phyloP scores from a whole-genome alignment of 2,888 invertebrate genomes.

The Orgyia antiqua region DNA sequence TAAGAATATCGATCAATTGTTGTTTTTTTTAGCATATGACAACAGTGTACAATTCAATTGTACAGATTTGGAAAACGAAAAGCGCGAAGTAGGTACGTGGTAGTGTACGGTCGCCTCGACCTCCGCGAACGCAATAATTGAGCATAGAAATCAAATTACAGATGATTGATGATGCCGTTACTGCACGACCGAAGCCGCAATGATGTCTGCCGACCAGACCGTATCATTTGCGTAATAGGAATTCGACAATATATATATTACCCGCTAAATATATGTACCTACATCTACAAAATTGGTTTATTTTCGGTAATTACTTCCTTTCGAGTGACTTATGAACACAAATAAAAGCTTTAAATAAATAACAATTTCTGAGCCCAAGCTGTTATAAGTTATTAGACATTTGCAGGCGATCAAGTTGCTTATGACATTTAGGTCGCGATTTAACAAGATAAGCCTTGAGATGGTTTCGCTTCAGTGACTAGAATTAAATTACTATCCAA shows the following conservation, averaged over 20 bases:
- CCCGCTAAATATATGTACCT: constrained; percentile 5
- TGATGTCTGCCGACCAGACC: constrained; percentile 60
- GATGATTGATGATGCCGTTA: constrained; percentile 78
- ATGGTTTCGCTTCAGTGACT: no score
- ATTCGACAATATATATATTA: constrained; percentile 48
- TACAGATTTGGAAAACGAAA: constrained; percentile 37
- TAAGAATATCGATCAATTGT: no score
- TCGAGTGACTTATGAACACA: neutral
- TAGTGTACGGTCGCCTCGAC: constrained; percentile 59
- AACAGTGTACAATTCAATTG: constrained; percentile 26
- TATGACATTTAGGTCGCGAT: no score
- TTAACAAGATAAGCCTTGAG: no score
- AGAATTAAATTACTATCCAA: no score
- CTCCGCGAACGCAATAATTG: constrained; percentile 76
- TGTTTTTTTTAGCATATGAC: no score
- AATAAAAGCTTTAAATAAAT: neutral
- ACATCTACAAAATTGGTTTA: no score
- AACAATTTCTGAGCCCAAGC: no score
- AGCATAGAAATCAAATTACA: constrained; percentile 78
- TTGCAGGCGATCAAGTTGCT: no score
- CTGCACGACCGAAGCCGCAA: constrained; percentile 69
- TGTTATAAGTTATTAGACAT: no score
- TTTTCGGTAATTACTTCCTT: neutral
- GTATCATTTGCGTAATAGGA: constrained; percentile 69
- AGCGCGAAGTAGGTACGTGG: constrained; percentile 38